These are phyloP conservation scores for Dissostichus mawsoni DNA, from an alignment of 2,113 vertebrate genomes.

Conservation along the genomic window DNA sequence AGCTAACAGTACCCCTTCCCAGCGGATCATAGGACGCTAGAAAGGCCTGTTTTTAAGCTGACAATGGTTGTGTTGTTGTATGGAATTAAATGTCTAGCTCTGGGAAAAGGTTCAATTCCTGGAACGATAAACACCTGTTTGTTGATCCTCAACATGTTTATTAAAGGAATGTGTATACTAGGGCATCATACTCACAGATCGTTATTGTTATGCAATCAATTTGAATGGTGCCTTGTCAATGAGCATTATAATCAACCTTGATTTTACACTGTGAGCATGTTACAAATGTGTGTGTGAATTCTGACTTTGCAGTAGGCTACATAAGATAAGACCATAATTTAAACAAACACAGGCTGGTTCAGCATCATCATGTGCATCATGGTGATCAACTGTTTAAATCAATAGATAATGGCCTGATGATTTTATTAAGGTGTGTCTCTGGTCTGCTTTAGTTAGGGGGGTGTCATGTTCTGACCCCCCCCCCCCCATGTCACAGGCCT, in stretches of 20 bases:
- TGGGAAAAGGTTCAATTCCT: neutral
- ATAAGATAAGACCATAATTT: neutral
- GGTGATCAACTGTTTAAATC: neutral
- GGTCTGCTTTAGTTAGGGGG: neutral
- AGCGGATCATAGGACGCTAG: constrained; percentile 4
- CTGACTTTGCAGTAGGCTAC: constrained; percentile 4
- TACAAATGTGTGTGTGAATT: constrained; percentile 1
- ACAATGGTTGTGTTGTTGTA: neutral
- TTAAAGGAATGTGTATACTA: neutral
- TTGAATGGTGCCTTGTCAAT: neutral
- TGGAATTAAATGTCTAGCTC: constrained; percentile 1
- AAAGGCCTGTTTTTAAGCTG: constrained; percentile 45
- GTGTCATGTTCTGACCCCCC: neutral
- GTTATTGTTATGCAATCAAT: constrained; percentile 15
- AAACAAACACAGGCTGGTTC: neutral
- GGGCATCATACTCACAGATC: neutral
- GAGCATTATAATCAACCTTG: neutral
- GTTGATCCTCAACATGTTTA: constrained; percentile 17
- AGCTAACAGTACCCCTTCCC: constrained; percentile 15
- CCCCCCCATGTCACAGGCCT: neutral
- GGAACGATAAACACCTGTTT: constrained; percentile 34
- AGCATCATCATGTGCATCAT: neutral
- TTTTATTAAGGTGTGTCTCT: neutral
- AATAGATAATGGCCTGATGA: neutral
- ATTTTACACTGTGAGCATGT: neutral